Evolutionary conservation across 2,797 vertebrate species (phyloP).

Genomic region (Anabacerthia variegaticeps): DNA sequence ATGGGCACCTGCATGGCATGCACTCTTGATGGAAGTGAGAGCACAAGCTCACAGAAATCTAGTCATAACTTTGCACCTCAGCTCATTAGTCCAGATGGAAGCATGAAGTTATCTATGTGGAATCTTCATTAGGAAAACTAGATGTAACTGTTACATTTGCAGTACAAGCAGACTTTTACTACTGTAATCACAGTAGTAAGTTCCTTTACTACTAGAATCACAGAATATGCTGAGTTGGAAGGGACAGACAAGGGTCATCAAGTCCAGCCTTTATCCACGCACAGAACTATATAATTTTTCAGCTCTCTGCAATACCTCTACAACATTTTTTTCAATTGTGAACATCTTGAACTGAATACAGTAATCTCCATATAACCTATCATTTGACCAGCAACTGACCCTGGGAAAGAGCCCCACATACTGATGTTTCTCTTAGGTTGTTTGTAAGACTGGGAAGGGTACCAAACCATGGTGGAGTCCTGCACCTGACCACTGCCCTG

Average conservation of each 20-base stretch:
- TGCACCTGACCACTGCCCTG: neutral
- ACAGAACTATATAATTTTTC: neutral
- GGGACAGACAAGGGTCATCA: neutral
- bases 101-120: neutral
- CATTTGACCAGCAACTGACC: neutral
- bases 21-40: neutral
- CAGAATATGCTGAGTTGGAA: neutral
- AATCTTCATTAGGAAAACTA: neutral
- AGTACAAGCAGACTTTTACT: neutral
- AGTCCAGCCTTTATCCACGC: neutral
- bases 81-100: neutral
- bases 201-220: neutral
- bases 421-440: neutral
- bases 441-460: neutral
- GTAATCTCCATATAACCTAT: neutral
- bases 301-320: neutral
- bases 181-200: neutral
- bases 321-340: neutral
- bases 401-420: fast-evolving
- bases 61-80: neutral
- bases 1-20: neutral
- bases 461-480: neutral
- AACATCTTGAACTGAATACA: neutral
- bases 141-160: neutral
- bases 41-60: neutral